These are phyloP conservation scores for Luscinia luscinia DNA, from an alignment of 2,797 vertebrate genomes.

Conservation along the genomic window DNA sequence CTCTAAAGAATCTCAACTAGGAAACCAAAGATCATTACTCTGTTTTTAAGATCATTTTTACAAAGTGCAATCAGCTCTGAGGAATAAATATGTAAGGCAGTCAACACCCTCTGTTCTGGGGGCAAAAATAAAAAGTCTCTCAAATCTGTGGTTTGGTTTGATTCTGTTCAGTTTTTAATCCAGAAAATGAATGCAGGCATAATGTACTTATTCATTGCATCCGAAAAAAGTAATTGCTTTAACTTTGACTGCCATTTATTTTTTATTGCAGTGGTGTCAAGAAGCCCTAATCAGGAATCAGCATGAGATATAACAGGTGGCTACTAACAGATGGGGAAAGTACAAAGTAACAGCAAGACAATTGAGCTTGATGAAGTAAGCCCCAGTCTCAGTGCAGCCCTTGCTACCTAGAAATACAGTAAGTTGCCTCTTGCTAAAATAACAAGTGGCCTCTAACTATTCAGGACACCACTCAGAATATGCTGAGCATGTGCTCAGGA, in stretches of 20 bases:
- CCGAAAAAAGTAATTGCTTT: not conserved
- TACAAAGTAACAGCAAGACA: conserved; percentile 7
- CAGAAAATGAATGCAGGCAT: not conserved
- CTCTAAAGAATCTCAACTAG: not conserved
- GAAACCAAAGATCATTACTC: not conserved
- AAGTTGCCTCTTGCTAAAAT: not conserved
- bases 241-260: not conserved
- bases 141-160: not conserved
- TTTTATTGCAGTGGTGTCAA: not conserved
- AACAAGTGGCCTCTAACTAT: not conserved
- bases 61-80: not conserved
- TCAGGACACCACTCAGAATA: not conserved
- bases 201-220: not conserved
- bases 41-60: not conserved
- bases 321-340: conserved; percentile 44
- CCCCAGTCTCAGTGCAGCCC: not conserved
- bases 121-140: not conserved
- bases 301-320: conserved; percentile 39
- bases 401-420: not conserved
- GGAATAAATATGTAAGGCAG: not conserved
- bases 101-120: not conserved
- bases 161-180: not conserved
- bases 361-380: not conserved
- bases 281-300: not conserved
- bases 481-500: not conserved